Evolutionary conservation across 2,888 invertebrate genomes (phyloP).

Genomic region (Bruchidius siliquastri): DNA sequence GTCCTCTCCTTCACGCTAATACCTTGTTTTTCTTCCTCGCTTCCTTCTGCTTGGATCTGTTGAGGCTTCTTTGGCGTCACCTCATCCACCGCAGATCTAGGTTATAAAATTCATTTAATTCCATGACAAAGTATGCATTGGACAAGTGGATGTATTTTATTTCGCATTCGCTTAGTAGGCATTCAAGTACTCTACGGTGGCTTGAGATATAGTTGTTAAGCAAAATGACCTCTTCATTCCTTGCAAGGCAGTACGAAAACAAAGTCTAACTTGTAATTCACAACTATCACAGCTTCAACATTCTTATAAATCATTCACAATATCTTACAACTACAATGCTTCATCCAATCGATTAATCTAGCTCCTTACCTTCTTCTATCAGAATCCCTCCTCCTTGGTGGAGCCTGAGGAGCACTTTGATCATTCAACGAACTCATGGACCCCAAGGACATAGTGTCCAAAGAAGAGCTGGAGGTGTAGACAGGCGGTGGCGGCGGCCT

Average conservation of each 20-base stretch:
- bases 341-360: no score
- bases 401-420: conserved; percentile 47
- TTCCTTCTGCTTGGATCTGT: conserved; percentile 16
- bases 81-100: conserved; percentile 16
- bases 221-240: no score
- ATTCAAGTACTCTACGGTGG: not conserved
- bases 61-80: conserved; percentile 20
- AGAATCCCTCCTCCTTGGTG: conserved; percentile 53
- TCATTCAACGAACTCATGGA: conserved; percentile 30
- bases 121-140: not conserved
- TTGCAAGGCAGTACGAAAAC: no score
- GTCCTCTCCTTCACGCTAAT: conserved; percentile 90
- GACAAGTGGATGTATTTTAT: not conserved
- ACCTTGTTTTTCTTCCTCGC: conserved; percentile 54
- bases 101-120: not conserved
- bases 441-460: conserved; percentile 33
- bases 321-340: no score
- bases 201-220: no score
- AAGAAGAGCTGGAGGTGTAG: conserved; percentile 37
- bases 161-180: not conserved
- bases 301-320: no score
- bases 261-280: no score
- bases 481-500: conserved; percentile 49
- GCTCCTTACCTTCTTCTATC: conserved; percentile 36
- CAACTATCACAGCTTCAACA: no score